A percentile compares a stretch with the other conserved stretches of the same genome.
These are phyloP conservation scores for Dallia pectoralis DNA, from an alignment of 2,797 vertebrate species.

Conservation along the genomic window DNA sequence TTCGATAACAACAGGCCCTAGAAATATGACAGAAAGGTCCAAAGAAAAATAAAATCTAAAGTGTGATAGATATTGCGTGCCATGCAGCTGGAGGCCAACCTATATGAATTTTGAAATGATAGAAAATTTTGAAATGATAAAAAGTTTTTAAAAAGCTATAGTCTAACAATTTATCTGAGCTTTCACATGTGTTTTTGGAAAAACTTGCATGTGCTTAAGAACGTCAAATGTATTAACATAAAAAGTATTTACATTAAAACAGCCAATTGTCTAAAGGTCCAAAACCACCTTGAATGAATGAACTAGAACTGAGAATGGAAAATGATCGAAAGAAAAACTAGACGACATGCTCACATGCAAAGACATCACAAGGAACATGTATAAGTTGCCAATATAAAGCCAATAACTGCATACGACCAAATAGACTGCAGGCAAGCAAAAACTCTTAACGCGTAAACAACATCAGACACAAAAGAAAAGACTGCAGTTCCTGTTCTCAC, in stretches of 20 bases:
- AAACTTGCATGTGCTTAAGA: not conserved
- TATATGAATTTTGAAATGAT: not conserved
- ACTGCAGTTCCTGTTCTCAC: conserved; percentile 53
- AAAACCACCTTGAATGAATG: conserved; percentile 58
- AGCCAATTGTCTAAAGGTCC: conserved; percentile 24
- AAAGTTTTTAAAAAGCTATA: too few relatives aligned
- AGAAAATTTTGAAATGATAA: not conserved
- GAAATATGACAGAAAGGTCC: not conserved
- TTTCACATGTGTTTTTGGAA: not conserved
- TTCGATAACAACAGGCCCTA: not conserved
- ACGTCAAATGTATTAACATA: not conserved
- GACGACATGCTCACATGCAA: not conserved
- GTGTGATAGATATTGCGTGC: not conserved
- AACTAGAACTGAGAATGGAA: conserved; percentile 3
- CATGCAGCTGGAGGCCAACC: not conserved
- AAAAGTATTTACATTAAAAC: not conserved
- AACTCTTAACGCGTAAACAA: conserved; percentile 62
- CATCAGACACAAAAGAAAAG: conserved; percentile 67
- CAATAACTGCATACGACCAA: not conserved
- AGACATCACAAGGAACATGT: not conserved
- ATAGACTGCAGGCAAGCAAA: conserved; percentile 4
- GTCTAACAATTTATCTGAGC: too few relatives aligned
- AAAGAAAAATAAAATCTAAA: not conserved
- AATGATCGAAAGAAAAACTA: not conserved
- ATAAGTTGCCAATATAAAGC: not conserved